A percentile compares a stretch with the other conserved stretches of the same genome.
phyloP scores from a whole-genome alignment of 2,797 vertebrate genomes.

The Peromyscus attwateri region DNA sequence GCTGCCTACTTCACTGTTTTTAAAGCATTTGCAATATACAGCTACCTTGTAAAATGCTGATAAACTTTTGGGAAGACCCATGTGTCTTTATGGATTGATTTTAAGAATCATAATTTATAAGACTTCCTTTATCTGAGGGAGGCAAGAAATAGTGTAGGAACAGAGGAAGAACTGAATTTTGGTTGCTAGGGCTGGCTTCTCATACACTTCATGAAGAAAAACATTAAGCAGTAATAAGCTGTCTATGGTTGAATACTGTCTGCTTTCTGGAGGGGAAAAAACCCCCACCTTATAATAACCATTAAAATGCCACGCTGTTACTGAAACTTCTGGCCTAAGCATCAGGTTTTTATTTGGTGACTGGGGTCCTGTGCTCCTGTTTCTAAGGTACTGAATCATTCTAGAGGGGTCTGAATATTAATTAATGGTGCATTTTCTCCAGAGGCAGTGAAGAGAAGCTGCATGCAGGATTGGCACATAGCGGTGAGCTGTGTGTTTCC shows the following conservation, averaged over 20 bases:
- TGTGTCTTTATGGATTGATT: constrained; percentile 69
- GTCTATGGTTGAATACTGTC: constrained; percentile 32
- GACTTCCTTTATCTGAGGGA: constrained; percentile 62
- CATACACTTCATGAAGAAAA: constrained; percentile 38
- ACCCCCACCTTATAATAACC: neutral
- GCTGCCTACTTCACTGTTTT: constrained; percentile 43
- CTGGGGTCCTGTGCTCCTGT: constrained; percentile 19
- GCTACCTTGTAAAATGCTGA: constrained; percentile 69
- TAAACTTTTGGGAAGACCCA: constrained; percentile 63
- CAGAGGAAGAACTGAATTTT: neutral
- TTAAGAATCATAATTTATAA: constrained; percentile 66
- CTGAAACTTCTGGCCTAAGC: constrained; percentile 48
- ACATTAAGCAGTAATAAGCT: constrained; percentile 37
- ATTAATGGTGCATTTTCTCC: neutral
- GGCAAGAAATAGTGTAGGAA: constrained; percentile 62
- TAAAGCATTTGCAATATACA: constrained; percentile 48
- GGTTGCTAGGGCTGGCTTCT: constrained; percentile 54
- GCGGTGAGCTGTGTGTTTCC: neutral
- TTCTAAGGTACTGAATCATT: constrained; percentile 5
- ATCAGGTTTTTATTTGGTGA: constrained; percentile 44
- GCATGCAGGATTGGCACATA: neutral
- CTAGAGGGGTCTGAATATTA: constrained; percentile 26
- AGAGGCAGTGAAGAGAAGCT: neutral
- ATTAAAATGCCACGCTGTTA: constrained; percentile 69
- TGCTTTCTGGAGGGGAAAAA: constrained; percentile 46